phyloP scores from a whole-genome alignment of 2,113 vertebrate species.

The Oxyruncus cristatus region DNA sequence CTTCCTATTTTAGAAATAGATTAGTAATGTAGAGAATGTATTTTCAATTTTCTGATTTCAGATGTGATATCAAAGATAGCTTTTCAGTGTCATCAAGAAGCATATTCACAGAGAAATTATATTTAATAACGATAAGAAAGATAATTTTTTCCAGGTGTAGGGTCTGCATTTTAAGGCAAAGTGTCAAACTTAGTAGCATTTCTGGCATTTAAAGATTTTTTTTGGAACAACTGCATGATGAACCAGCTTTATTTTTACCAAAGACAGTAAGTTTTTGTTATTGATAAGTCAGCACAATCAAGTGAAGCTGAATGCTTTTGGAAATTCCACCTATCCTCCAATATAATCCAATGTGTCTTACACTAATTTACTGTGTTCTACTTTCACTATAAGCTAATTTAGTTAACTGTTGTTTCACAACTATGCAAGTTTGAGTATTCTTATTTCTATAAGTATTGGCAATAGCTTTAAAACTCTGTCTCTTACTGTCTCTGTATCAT shows the following conservation, averaged over 20 bases:
- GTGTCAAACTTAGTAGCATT: neutral
- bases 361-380: neutral
- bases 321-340: neutral
- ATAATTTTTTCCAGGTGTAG: neutral
- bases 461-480: neutral
- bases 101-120: neutral
- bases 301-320: neutral
- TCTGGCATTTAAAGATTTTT: neutral
- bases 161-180: neutral
- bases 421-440: neutral
- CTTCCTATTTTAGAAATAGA: conserved; percentile 39
- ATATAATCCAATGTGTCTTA: neutral
- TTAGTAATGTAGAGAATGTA: neutral
- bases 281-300: neutral
- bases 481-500: neutral
- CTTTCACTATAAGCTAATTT: neutral
- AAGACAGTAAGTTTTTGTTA: neutral
- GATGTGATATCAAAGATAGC: neutral
- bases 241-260: neutral
- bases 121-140: neutral
- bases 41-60: conserved; percentile 29
- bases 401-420: neutral
- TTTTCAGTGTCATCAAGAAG: neutral
- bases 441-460: neutral
- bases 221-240: neutral